Evolutionary conservation across 2,113 vertebrate genomes (phyloP), one percentile per base, ranked within the genome.

Genomic region (Pseudorectes ferrugineus): DNA sequence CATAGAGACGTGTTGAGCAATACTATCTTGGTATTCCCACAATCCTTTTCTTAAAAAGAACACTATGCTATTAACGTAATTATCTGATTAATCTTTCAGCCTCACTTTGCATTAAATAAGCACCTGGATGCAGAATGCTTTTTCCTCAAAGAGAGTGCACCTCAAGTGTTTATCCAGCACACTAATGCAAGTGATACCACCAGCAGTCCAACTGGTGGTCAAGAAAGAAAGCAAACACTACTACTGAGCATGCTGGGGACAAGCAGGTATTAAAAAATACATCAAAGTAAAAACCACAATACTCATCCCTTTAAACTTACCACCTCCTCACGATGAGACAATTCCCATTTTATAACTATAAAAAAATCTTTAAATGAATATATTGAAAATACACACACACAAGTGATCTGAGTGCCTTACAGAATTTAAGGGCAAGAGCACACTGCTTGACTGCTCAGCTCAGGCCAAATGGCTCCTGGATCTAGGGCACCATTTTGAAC

Each of bases 1-100:
- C n/a, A n/a, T n/a, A n/a, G n/a, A n/a, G n/a, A n/a, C n/a, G n/a
- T n/a, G n/a, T n/a, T n/a, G 25, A 38, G 58, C 75, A 88, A 75
- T 36, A 43, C 29, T 45, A 48, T 23, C 51, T 59, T 23, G 29
- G 45, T 80, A 88, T 58, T 92, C 62, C 45, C 45, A 62, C 29
- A 77, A 58, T 38, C 35, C 28, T 51, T 48, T 89, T 87, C 57
- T 89, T 88, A 35, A 72, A 80, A 93, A 68, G 52, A 83, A 36
- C 18, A 84, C 38, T 70, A 26, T 48, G 83, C 67, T 93, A 66
- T 93, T 80, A 94, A 83, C 0, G 0, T 84, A 91, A 95, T 94
- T 92, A 94, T 52, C 71, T 92, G 58, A 95, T 94, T 95, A 95
- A 94, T 88, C 89, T 75, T 89, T 94, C 65, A 89, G 79, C 57